Evolutionary conservation across 2,888 invertebrate species (phyloP).

Genomic region (Elmis aenea): DNA sequence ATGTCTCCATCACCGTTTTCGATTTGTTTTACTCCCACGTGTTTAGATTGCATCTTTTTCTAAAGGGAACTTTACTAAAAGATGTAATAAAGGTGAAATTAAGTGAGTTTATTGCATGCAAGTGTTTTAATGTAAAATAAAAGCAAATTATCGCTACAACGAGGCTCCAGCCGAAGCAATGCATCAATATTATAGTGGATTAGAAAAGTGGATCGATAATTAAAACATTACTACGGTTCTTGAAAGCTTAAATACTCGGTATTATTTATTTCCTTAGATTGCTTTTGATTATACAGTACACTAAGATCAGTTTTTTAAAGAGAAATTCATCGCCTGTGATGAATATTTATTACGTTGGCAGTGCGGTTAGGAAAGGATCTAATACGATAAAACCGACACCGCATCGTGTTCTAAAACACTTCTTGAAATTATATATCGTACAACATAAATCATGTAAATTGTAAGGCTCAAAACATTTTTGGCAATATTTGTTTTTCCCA

Average conservation of each 20-base stretch:
- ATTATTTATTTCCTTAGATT: conserved; percentile 12
- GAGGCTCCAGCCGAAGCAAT: background rate
- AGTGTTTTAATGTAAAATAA: background rate
- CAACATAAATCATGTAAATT: too few species aligned
- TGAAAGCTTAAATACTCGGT: background rate
- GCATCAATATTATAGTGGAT: background rate
- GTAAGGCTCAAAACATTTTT: too few species aligned
- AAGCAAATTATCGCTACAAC: background rate
- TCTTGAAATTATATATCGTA: conserved; percentile 9
- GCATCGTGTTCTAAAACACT: conserved; percentile 7
- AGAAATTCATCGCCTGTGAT: conserved; percentile 2
- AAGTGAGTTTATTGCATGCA: background rate
- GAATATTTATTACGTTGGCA: conserved; percentile 3
- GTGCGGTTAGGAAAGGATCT: conserved; percentile 6
- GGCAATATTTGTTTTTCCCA: conserved; percentile 11
- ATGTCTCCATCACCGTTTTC: conserved; percentile 39
- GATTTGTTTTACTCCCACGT: conserved; percentile 13
- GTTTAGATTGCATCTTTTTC: conserved; percentile 4
- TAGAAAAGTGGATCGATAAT: background rate
- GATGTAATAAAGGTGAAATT: background rate
- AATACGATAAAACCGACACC: conserved; percentile 9
- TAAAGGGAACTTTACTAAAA: background rate
- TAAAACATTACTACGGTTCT: conserved; percentile 1
- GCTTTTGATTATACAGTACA: conserved; percentile 9
- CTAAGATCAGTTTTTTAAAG: conserved; percentile 2